Evolutionary conservation across 2,797 vertebrate genomes (phyloP), one percentile per base, ranked within the genome.

Genomic region (Poeciliopsis infans): DNA sequence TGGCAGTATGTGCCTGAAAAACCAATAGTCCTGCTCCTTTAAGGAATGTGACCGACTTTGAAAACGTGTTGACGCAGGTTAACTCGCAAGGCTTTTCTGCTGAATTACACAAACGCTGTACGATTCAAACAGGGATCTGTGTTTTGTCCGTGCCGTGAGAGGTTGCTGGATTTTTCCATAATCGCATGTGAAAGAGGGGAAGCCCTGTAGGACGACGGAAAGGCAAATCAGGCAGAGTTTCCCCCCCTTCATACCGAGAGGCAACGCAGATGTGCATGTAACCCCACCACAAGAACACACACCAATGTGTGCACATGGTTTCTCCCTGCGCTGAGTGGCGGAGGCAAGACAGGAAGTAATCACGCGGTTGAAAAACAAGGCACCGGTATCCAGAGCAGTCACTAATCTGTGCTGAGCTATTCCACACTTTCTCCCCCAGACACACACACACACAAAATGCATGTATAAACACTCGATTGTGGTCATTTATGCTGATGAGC

Each of bases 311-410:
- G 46, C 41, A 73, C 78, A 82, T 64, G 64, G 79, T 43, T 53
- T 85, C 80, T 83, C 75, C 72, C 25, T 51, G 61, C 53, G 75
- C 77, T 66, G 36, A 80, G 85, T 72, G 86, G 95, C 83, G 82
- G 93, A 92, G 88, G 88, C 88, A 93, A 95, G 95, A 92, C 88
- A 96, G 96, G 96, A 97, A 97, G 93, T 91, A 95, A 97, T 95
- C 95, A 95, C 85, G 89, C 94, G 91, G 95, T 95, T 90, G 89
- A 90, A 95, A 96, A 96, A 95, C 85, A 95, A 80, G 86, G 91
- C 92, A 86, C 43, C 84, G 86, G 91, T 92, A 95, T 94, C 93
- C 84, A 78, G 88, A 92, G 90, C 90, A 91, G 93, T 90, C 91
- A 95, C 88, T 94, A 95, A 94, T 96, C 88, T 93, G 91, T 93